Conservation (phyloP, 2,888 invertebrate species). For the Dione juno region DNA sequence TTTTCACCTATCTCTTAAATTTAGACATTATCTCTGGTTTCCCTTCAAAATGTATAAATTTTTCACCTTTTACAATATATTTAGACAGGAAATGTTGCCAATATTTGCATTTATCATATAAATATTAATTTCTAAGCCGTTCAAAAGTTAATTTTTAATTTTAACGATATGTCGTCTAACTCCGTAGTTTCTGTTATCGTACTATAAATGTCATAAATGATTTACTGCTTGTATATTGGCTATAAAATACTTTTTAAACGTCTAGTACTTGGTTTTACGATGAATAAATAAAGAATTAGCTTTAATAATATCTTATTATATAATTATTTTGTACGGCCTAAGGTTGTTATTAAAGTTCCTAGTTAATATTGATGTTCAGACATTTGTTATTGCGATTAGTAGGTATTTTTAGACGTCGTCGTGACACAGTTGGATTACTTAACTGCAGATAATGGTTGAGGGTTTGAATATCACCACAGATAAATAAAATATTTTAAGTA, state of each 20-base stretch:
- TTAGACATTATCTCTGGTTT: no score
- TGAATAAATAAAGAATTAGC: slow-evolving; percentile 16
- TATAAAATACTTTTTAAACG: slow-evolving; percentile 37
- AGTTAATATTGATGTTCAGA: background rate
- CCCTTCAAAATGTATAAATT: no score
- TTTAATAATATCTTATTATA: slow-evolving; percentile 27
- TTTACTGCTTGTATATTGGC: slow-evolving; percentile 38
- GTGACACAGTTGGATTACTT: background rate
- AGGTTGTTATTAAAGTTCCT: slow-evolving; percentile 1
- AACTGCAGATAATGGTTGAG: background rate
- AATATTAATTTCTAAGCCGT: slow-evolving; percentile 35
- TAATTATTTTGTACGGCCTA: slow-evolving; percentile 11
- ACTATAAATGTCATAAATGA: slow-evolving; percentile 39
- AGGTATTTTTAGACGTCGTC: background rate
- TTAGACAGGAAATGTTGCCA: slow-evolving; percentile 38
- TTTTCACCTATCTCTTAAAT: slow-evolving; percentile 32
- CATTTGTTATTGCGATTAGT: background rate
- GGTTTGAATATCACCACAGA: background rate
- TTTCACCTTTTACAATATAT: no score
- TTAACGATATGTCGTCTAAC: slow-evolving; percentile 37
- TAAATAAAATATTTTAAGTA: background rate
- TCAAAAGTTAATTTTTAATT: slow-evolving; percentile 27
- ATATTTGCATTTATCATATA: slow-evolving; percentile 29
- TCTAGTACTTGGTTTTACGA: slow-evolving; percentile 25
- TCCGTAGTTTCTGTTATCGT: slow-evolving; percentile 36